Evolutionary conservation across 2,797 vertebrate genomes (phyloP), one percentile per base, ranked within the genome.

Genomic region (Todus mexicanus): DNA sequence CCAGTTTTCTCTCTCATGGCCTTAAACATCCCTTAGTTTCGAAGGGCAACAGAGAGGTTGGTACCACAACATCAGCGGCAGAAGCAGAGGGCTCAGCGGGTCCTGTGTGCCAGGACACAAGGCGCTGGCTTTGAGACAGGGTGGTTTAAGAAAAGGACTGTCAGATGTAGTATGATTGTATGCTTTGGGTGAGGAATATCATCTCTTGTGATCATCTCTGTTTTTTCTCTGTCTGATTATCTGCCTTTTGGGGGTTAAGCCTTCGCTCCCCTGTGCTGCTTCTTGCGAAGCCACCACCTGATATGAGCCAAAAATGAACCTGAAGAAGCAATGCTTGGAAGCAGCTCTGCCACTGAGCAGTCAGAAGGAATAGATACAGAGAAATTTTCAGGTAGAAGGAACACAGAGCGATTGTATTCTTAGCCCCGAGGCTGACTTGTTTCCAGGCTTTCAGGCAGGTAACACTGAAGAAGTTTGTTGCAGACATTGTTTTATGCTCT

Each of bases 201-300:
- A 25, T 8, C 33, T 33, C 2, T 0, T 20, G 9, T 5, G 8
- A 4, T 8, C 2, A 0, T 37, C 25, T 54, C 15, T 27, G 13
- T 6, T 9, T 66, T 64, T 45, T 7, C 57, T 60, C 42, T 43
- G 15, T 8, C 43, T 13, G 4, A 9, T 31, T 75, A 63, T 20
- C 56, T 79, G 64, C 53, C 26, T 84, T 59, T 42, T 54, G 29
- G 54, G 57, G 38, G 38, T 27, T 77, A 65, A 88, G 16, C 3
- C 43, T 87, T 70, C 7, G 2, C 13, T 76, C 51, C 15, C 56
- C 33, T 29, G 20, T 51, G 64, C 27, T 79, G 25, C 27, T 84
- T 45, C 29, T 66, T 43, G 73, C 0, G 40, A 60, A 81, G 75
- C 35, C 0, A 0, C 26, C 60, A 70, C 81, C 10, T 64, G n/a